phyloP scores from a whole-genome alignment of 2,888 invertebrate genomes.

The Venustoraphidia nigricollis region DNA sequence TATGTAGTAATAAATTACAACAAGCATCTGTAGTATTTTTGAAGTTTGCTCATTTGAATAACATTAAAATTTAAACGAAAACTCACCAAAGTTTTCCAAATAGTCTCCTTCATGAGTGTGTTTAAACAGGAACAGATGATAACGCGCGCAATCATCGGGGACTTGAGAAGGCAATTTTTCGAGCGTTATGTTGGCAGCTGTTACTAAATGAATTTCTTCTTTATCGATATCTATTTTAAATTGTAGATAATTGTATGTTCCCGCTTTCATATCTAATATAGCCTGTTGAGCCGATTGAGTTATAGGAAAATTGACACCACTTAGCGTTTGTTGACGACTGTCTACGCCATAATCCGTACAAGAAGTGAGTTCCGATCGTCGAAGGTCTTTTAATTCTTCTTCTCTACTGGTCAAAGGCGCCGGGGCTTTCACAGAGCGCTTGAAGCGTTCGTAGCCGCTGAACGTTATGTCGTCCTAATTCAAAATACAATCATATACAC shows the following conservation, averaged over 20 bases:
- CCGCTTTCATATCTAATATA: slow-evolving; percentile 54
- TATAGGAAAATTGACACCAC: slow-evolving; percentile 83
- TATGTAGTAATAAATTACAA: no score
- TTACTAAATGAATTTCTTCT: slow-evolving; percentile 75
- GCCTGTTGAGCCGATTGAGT: slow-evolving; percentile 64
- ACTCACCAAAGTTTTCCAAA: slow-evolving; percentile 63
- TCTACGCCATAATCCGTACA: slow-evolving; percentile 65
- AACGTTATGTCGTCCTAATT: slow-evolving; percentile 61
- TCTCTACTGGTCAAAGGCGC: slow-evolving; percentile 82
- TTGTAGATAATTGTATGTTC: slow-evolving; percentile 78
- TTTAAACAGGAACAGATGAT: slow-evolving; percentile 81
- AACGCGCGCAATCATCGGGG: slow-evolving; percentile 74
- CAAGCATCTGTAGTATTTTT: no score
- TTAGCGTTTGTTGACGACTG: slow-evolving; percentile 75
- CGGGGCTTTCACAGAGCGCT: slow-evolving; percentile 62
- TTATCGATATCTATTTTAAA: slow-evolving; percentile 74
- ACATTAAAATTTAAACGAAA: slow-evolving; percentile 7
- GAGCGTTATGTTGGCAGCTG: slow-evolving; percentile 50
- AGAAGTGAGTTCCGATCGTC: slow-evolving; percentile 45
- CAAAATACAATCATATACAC: no score
- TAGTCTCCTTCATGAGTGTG: slow-evolving; percentile 90
- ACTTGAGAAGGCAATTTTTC: slow-evolving; percentile 59
- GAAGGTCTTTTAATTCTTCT: slow-evolving; percentile 68
- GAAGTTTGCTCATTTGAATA: no score
- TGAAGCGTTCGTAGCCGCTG: slow-evolving; percentile 66